Percentiles rank a stretch among this genome's conserved stretches.
Conservation (phyloP, 2,888 invertebrate genomes). For the Herminia tarsipennalis region DNA sequence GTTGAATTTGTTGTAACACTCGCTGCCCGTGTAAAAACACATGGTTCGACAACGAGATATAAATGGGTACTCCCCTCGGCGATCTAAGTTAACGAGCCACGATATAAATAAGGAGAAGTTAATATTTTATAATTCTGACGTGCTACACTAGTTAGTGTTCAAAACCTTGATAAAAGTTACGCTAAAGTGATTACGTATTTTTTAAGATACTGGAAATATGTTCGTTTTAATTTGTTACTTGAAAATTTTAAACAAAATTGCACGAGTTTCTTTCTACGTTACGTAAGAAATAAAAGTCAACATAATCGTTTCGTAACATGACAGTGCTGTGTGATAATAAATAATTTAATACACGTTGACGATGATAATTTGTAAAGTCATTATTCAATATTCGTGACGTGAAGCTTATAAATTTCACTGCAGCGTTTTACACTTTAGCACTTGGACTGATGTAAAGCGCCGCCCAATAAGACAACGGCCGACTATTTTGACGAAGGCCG, state of each 20-base stretch:
- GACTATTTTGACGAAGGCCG: conserved; percentile 84
- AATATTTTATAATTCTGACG: conserved; percentile 74
- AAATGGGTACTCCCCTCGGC: conserved; percentile 83
- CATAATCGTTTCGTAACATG: conserved; percentile 46
- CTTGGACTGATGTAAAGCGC: conserved; percentile 77
- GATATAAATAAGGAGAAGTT: conserved; percentile 79
- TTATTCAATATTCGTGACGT: conserved; percentile 83
- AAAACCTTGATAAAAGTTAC: conserved; percentile 47
- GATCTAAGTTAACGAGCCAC: conserved; percentile 81
- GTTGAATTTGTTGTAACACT: conserved; percentile 82
- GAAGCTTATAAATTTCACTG: conserved; percentile 80
- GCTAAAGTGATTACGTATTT: conserved; percentile 42
- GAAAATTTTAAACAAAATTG: conserved; percentile 12
- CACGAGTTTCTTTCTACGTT: conserved; percentile 20
- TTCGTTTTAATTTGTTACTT: conserved; percentile 27
- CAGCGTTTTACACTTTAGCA: conserved; percentile 84
- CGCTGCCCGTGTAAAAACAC: conserved; percentile 78
- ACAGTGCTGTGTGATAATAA: conserved; percentile 47
- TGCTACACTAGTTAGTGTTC: conserved; percentile 53
- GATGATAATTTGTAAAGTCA: conserved; percentile 74
- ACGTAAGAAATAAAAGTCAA: conserved; percentile 37
- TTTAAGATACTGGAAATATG: conserved; percentile 23
- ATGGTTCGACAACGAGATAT: conserved; percentile 80
- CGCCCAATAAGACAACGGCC: conserved; percentile 81
- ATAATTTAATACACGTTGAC: conserved; percentile 65